A percentile compares a stretch with the other conserved stretches of the same genome.
Evolutionary conservation across 23 tunicate genomes (phyloP).

Genomic region (Clavelina lepadiformis): DNA sequence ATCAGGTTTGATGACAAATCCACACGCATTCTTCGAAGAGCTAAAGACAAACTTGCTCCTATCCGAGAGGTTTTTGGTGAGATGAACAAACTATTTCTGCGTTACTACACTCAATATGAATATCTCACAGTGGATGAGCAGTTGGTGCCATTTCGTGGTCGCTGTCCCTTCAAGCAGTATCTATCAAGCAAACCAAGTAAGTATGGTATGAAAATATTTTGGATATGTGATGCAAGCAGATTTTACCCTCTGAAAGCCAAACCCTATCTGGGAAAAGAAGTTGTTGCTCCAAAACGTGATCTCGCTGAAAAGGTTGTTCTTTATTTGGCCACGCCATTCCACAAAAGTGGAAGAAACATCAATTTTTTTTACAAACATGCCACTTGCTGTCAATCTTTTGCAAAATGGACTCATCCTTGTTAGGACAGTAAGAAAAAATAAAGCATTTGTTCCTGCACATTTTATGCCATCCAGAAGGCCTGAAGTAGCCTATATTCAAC

Average conservation of each 20-base stretch:
- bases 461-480: constrained; percentile 6
- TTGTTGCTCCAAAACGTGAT: constrained; percentile 4
- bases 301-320: constrained; percentile 7
- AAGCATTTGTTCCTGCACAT: constrained; percentile 7
- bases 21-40: constrained; percentile 10
- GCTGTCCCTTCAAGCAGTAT: constrained; percentile 12
- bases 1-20: constrained; percentile 2
- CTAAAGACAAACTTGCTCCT: constrained; percentile 7
- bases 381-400: constrained; percentile 3
- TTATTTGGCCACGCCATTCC: background rate
- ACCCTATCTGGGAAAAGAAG: constrained; percentile 17
- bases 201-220: constrained; percentile 18
- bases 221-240: constrained; percentile 6
- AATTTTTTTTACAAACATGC: constrained; percentile 17
- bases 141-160: constrained; percentile 4
- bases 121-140: constrained; percentile 13
- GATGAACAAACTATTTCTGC: constrained; percentile 7
- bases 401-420: constrained; percentile 15
- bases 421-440: constrained; percentile 15
- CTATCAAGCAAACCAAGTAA: constrained; percentile 4
- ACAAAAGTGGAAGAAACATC: constrained; percentile 7
- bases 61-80: constrained; percentile 10
- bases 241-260: constrained; percentile 24
- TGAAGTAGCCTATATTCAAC: background rate
- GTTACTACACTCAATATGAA: constrained; percentile 12